These are phyloP conservation scores for Psittacus erithacus DNA, from an alignment of 2,113 vertebrate genomes.

Conservation along the genomic window DNA sequence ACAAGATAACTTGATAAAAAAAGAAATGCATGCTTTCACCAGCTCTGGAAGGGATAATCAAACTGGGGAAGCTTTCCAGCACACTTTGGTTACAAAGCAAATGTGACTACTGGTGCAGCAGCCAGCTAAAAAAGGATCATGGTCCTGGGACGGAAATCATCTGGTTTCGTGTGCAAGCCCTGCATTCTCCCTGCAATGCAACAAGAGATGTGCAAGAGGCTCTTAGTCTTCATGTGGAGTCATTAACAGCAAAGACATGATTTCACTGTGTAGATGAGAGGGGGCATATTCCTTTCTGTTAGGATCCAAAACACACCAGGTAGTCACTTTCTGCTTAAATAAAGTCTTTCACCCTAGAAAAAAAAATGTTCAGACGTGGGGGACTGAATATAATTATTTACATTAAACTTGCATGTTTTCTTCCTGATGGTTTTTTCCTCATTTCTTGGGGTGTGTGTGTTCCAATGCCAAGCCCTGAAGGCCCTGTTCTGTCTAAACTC, in stretches of 20 bases:
- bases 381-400: slow-evolving; percentile 15
- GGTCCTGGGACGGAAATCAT: background rate
- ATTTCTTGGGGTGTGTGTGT: background rate
- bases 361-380: background rate
- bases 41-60: slow-evolving; percentile 33
- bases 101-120: background rate
- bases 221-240: background rate
- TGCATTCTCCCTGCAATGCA: background rate
- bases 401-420: background rate
- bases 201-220: background rate
- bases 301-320: background rate
- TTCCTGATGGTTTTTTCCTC: background rate
- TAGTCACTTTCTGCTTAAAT: slow-evolving; percentile 26
- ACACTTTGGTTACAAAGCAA: background rate
- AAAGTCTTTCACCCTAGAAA: background rate
- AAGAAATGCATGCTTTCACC: background rate
- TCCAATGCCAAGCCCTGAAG: slow-evolving; percentile 37
- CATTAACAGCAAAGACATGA: background rate
- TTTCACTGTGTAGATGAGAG: background rate
- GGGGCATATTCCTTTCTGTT: background rate
- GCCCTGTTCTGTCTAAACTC: slow-evolving; percentile 7
- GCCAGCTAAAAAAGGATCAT: background rate
- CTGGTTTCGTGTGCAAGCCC: background rate
- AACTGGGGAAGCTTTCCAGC: slow-evolving; percentile 26
- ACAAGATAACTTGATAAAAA: slow-evolving; percentile 20